Conservation (phyloP, 2,888 invertebrate species). For the Megamerina dolium region DNA sequence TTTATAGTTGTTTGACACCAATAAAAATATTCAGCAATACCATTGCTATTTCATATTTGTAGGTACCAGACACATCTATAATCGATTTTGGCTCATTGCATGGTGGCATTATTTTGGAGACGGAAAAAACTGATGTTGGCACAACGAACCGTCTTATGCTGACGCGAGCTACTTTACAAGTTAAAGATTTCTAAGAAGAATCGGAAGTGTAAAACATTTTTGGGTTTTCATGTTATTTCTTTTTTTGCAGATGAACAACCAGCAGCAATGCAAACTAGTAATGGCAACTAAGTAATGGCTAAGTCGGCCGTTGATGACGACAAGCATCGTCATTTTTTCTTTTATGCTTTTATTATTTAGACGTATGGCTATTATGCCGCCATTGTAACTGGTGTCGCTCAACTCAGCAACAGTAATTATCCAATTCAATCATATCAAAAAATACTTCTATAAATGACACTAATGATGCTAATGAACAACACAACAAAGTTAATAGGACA, state of each 20-base stretch:
- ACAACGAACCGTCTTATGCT: conserved; percentile 81
- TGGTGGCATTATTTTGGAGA: conserved; percentile 83
- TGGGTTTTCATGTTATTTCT: too few relatives aligned
- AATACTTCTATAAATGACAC: conserved; percentile 38
- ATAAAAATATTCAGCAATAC: too few relatives aligned
- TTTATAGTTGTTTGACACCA: too few relatives aligned
- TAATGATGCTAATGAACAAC: too few relatives aligned
- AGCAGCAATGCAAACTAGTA: conserved; percentile 77
- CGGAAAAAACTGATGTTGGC: conserved; percentile 78
- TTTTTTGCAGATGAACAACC: conserved; percentile 68
- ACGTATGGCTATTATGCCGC: conserved; percentile 31
- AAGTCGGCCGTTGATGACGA: too few relatives aligned
- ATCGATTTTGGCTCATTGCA: conserved; percentile 80
- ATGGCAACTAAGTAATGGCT: conserved; percentile 51
- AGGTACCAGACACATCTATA: conserved; percentile 78
- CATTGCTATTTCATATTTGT: conserved; percentile 43
- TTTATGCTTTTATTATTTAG: too few relatives aligned
- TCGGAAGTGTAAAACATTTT: too few relatives aligned
- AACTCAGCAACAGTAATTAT: too few relatives aligned
- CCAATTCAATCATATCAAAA: conserved; percentile 47
- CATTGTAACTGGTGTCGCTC: conserved; percentile 29
- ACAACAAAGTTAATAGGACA: too few relatives aligned
- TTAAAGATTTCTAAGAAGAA: conserved; percentile 45
- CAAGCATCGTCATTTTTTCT: too few relatives aligned
- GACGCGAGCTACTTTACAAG: conserved; percentile 77